Percentiles rank a stretch among this genome's conserved stretches.
phyloP scores from a whole-genome alignment of 1,140 invertebrate species.

The Papilio xuthus region DNA sequence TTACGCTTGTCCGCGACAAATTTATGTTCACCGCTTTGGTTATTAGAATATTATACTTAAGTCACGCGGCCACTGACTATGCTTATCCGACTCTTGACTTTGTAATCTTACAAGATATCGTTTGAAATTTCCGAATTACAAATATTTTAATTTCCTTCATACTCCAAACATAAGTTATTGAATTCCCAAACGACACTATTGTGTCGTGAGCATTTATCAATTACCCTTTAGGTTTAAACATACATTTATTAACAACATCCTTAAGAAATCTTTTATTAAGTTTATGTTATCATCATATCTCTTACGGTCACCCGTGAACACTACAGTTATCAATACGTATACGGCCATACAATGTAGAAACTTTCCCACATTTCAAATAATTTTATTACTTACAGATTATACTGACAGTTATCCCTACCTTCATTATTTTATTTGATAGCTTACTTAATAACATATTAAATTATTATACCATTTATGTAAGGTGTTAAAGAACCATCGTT shows the following conservation, averaged over 20 bases:
- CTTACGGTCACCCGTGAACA: not conserved
- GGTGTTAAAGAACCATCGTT: not conserved
- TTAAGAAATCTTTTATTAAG: too few species aligned
- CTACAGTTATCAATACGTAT: not conserved
- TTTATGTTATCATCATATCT: too few species aligned
- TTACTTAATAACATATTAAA: not conserved
- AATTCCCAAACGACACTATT: too few species aligned
- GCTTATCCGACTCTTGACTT: not conserved
- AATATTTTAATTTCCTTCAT: not conserved
- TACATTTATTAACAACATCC: too few species aligned
- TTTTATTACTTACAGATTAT: conserved; percentile 24
- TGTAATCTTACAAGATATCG: not conserved
- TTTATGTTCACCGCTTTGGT: conserved; percentile 50
- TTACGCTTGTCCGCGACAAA: conserved; percentile 59
- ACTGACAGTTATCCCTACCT: not conserved
- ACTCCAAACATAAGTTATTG: not conserved
- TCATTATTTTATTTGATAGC: conserved; percentile 7
- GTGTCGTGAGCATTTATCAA: too few species aligned
- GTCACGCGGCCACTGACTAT: not conserved
- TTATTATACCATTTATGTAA: conserved; percentile 5
- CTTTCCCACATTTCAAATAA: conserved; percentile 14
- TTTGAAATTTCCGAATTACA: not conserved
- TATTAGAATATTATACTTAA: conserved; percentile 42
- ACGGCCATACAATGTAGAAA: conserved; percentile 4
- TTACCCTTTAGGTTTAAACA: too few species aligned